phyloP scores from a whole-genome alignment of 2,888 invertebrate species.

The Stenurella melanura region DNA sequence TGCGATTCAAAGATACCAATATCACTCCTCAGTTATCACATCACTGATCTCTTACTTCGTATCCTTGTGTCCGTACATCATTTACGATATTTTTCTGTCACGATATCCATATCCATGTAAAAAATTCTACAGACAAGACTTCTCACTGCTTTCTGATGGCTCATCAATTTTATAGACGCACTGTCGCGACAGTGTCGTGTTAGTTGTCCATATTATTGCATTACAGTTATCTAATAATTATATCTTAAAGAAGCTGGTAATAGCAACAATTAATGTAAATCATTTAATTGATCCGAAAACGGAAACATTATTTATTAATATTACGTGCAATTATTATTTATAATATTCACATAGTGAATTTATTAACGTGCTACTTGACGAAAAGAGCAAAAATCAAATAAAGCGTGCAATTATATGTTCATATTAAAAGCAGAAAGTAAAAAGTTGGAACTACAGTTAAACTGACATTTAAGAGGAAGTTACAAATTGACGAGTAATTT shows the following conservation, averaged over 20 bases:
- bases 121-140: too few relatives aligned
- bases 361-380: neutral
- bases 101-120: too few relatives aligned
- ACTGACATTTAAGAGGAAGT: too few relatives aligned
- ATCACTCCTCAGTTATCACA: too few relatives aligned
- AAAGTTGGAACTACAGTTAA: too few relatives aligned
- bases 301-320: constrained; percentile 7
- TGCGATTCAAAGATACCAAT: too few relatives aligned
- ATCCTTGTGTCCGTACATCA: too few relatives aligned
- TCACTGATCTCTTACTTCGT: too few relatives aligned
- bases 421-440: neutral
- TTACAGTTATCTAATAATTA: neutral
- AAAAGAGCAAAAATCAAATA: neutral
- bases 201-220: neutral
- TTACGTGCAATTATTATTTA: neutral
- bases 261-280: neutral
- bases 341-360: neutral
- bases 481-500: too few relatives aligned
- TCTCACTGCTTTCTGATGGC: neutral
- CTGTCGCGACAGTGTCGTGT: neutral
- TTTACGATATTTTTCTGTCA: too few relatives aligned
- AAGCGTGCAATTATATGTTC: neutral
- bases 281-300: constrained; percentile 3
- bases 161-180: neutral
- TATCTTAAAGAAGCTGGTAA: neutral